A percentile compares a stretch with the other conserved stretches of the same genome.
These are phyloP conservation scores for Smutsia gigantea DNA, from an alignment of 2,797 vertebrate genomes.

Conservation along the genomic window DNA sequence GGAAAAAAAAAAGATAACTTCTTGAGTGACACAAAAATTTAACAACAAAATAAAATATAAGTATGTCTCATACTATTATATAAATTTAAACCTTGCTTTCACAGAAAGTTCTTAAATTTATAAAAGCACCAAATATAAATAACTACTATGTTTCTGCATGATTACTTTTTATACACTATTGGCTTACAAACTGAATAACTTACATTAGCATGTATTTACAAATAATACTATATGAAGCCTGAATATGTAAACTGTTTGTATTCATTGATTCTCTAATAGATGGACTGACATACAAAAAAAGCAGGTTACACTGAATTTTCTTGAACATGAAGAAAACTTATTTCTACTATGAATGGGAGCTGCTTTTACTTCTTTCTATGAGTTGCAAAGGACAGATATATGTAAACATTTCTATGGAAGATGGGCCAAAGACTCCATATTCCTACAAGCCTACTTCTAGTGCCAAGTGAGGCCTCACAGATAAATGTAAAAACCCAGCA, in stretches of 20 bases:
- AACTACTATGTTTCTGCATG: neutral
- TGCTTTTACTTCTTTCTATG: neutral
- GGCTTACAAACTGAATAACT: neutral
- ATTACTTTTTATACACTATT: slow-evolving; percentile 3
- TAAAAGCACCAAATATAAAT: neutral
- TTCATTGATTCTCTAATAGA: slow-evolving; percentile 32
- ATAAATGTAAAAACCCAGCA: slow-evolving; percentile 1
- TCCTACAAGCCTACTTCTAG: neutral
- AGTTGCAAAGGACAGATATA: neutral
- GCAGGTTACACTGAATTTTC: neutral
- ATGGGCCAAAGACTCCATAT: neutral
- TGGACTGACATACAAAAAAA: neutral
- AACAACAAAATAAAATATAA: slow-evolving; percentile 23
- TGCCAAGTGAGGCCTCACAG: neutral
- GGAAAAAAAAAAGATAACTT: slow-evolving; percentile 70
- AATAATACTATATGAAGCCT: neutral
- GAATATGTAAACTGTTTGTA: neutral
- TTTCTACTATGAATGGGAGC: neutral
- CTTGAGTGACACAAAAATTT: slow-evolving; percentile 48
- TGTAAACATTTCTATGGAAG: slow-evolving; percentile 3
- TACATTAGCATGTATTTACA: slow-evolving; percentile 41
- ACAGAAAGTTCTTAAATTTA: slow-evolving; percentile 38
- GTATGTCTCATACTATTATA: neutral
- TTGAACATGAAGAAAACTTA: neutral
- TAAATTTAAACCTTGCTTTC: neutral